Evolutionary conservation across 2,113 vertebrate genomes (phyloP).

Genomic region (Laticauda laticaudata): DNA sequence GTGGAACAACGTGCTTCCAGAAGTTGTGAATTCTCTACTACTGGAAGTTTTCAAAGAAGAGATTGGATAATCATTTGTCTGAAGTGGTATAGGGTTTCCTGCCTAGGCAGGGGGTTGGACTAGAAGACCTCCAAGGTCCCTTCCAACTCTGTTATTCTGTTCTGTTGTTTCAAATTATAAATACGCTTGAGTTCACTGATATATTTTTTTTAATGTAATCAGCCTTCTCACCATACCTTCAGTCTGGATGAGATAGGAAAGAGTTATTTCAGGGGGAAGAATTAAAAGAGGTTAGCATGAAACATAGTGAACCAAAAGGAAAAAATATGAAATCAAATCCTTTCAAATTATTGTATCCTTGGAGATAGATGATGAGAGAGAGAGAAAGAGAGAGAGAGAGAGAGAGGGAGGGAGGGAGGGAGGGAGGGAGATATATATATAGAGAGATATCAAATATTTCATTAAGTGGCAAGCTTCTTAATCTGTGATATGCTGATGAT

Average conservation of each 20-base stretch:
- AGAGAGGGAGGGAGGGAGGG: too few relatives aligned
- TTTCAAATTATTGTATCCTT: background rate
- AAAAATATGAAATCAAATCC: background rate
- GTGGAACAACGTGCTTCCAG: too few relatives aligned
- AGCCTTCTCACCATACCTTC: background rate
- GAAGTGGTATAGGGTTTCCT: background rate
- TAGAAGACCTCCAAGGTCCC: too few relatives aligned
- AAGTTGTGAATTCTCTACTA: background rate
- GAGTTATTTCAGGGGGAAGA: background rate
- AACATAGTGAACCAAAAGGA: background rate
- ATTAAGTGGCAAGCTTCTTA: background rate
- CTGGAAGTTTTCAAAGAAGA: background rate
- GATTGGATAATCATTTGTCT: background rate
- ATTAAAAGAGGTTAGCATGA: background rate
- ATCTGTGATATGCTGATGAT: background rate
- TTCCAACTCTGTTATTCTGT: too few relatives aligned
- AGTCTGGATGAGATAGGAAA: background rate
- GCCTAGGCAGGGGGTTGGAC: too few relatives aligned
- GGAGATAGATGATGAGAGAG: too few relatives aligned
- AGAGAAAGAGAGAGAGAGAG: too few relatives aligned
- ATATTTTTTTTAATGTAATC: background rate
- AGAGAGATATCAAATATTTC: background rate
- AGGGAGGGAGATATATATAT: too few relatives aligned
- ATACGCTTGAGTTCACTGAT: background rate
- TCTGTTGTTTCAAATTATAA: background rate